Evolutionary conservation across 1,140 invertebrate species (phyloP), one percentile per base, ranked within the genome.

Genomic region (Nylanderia fulva): DNA sequence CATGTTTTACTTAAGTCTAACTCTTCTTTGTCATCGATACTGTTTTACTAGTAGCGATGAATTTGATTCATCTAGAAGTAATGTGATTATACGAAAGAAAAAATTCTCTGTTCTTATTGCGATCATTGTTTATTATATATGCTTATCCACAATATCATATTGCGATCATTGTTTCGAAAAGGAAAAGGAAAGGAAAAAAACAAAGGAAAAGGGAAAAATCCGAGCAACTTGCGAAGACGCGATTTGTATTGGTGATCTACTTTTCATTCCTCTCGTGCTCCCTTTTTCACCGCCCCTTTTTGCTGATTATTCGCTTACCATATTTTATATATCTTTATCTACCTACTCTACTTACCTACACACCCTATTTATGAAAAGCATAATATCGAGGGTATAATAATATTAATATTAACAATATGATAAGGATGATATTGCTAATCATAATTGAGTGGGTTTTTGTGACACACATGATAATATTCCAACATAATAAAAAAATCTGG

Each of bases 341-440:
- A 93, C 88, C 86, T 90, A 80, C 58, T 87, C 77, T 85, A 92
- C 80, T 87, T 91, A 88, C 87, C 84, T 91, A 93, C 92, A 92
- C 93, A 92, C 90, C 91, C 92, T 95, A 94, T 94, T 95, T 95
- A 95, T 95, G 45, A 94, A 95, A 94, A 94, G 93, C 94, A 95
- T 94, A 94, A 94, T 95, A 94, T 94, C 88, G 92, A 94, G 93
- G 92, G 94, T 95, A 94, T 92, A 92, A 93, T 95, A 94, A 93
- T 94, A 95, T 94, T 94, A 94, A 93, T 94, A 94, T 94, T 94
- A 95, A 95, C 93, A 94, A 94, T 94, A 95, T 90, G 90, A 94
- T 94, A 95, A 94, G 93, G 86, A 94, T 94, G 93, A 94, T 95
- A 95, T 94, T 93, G 93, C 94, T 95, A 95, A 95, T 95, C 93